These are phyloP conservation scores for Automeris io DNA, from an alignment of 2,888 invertebrate genomes.

Conservation along the genomic window DNA sequence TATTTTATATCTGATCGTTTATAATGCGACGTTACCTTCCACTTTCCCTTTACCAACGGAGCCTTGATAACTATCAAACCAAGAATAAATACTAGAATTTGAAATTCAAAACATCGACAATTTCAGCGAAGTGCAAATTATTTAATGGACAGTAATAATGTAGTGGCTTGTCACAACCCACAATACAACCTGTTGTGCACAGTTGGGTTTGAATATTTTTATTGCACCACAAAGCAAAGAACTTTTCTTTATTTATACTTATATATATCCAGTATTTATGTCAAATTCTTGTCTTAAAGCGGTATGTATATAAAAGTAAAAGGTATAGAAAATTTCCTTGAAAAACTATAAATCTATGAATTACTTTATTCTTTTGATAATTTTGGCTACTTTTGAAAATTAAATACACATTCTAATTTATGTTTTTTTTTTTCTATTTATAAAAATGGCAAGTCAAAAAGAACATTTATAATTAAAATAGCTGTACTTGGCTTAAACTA, in stretches of 20 bases:
- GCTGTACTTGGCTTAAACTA: too few relatives aligned
- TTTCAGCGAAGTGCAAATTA: slow-evolving; percentile 34
- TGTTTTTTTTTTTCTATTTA: too few relatives aligned
- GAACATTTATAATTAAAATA: too few relatives aligned
- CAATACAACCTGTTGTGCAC: slow-evolving; percentile 7
- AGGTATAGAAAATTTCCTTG: too few relatives aligned
- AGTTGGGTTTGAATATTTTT: slow-evolving; percentile 2
- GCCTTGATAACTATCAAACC: slow-evolving; percentile 44
- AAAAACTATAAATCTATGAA: too few relatives aligned
- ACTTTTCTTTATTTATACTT: not conserved
- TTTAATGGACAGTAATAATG: slow-evolving; percentile 15
- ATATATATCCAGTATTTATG: not conserved
- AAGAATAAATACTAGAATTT: slow-evolving; percentile 51
- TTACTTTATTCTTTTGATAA: too few relatives aligned
- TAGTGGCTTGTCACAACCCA: not conserved
- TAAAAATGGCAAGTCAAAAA: too few relatives aligned
- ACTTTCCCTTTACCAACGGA: slow-evolving; percentile 27
- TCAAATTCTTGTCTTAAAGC: too few relatives aligned
- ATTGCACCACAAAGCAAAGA: not conserved
- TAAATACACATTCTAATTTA: too few relatives aligned
- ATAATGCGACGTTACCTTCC: slow-evolving; percentile 7
- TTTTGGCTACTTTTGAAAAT: too few relatives aligned
- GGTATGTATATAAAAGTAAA: too few relatives aligned
- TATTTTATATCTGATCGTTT: not conserved
- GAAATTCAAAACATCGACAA: slow-evolving; percentile 50